Evolutionary conservation across 1,140 invertebrate species (phyloP).

Genomic region (Frieseomelitta varia): DNA sequence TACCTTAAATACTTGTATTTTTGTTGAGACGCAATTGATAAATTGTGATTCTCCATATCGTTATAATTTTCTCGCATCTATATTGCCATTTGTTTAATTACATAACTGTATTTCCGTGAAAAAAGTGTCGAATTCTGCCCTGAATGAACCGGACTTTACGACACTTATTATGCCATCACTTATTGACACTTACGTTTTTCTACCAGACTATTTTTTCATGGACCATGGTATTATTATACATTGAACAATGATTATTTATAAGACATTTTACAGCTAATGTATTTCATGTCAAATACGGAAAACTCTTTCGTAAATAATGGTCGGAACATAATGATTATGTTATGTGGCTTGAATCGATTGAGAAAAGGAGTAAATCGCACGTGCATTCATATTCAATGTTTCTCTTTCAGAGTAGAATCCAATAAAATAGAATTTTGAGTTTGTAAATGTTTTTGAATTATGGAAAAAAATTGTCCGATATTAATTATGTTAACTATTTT

Average conservation of each 20-base stretch:
- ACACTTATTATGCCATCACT: conserved; percentile 51
- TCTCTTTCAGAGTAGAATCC: conserved; percentile 25
- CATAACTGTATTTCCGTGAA: not conserved
- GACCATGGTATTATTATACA: conserved; percentile 65
- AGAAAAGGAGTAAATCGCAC: conserved; percentile 52
- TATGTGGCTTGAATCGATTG: conserved; percentile 33
- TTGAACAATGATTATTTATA: conserved; percentile 53
- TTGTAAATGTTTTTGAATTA: conserved; percentile 12
- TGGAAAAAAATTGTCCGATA: conserved; percentile 19
- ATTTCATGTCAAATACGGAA: conserved; percentile 48
- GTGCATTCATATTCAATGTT: conserved; percentile 28
- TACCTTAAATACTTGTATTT: conserved; percentile 5
- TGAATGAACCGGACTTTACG: conserved; percentile 44
- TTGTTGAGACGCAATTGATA: conserved; percentile 31
- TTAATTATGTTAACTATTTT: not conserved
- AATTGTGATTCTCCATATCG: conserved; percentile 20
- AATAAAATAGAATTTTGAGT: conserved; percentile 32
- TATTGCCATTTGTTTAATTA: conserved; percentile 23
- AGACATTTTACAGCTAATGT: conserved; percentile 47
- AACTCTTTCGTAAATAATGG: conserved; percentile 31
- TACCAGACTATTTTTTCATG: conserved; percentile 61
- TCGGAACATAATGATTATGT: conserved; percentile 18
- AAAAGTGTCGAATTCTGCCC: conserved; percentile 58
- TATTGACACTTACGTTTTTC: conserved; percentile 63
- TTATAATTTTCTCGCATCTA: not conserved